Evolutionary conservation across 2,888 invertebrate species (phyloP).

Genomic region (Drosophila nigricruria): DNA sequence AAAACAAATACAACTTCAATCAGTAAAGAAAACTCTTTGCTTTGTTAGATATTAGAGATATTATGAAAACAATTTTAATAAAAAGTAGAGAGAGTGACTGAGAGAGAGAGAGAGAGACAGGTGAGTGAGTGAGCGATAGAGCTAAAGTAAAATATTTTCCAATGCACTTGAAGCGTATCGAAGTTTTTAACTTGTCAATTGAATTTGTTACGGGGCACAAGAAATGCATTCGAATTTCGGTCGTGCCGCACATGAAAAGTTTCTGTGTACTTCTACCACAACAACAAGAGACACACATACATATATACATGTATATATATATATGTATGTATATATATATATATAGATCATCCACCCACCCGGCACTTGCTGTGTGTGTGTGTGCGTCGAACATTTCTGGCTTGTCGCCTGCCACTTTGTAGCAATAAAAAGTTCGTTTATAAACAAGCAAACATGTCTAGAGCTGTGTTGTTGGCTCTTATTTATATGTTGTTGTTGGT

Average conservation of each 20-base stretch:
- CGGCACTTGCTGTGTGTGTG: constrained; percentile 6
- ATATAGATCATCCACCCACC: constrained; percentile 8
- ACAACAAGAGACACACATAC: constrained; percentile 9
- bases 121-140: background rate
- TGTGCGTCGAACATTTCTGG: constrained; percentile 44
- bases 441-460: constrained; percentile 71
- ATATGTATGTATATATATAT: background rate
- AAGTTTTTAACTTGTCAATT: constrained; percentile 52
- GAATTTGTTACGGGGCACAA: constrained; percentile 27
- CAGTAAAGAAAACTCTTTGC: background rate
- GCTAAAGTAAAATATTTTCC: constrained; percentile 6
- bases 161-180: constrained; percentile 20
- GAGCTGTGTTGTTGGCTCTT: constrained; percentile 52
- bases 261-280: constrained; percentile 28
- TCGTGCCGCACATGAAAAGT: constrained; percentile 44
- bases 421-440: constrained; percentile 78
- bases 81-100: background rate
- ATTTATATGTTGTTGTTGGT: constrained; percentile 19
- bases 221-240: constrained; percentile 50
- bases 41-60: background rate
- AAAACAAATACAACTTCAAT: background rate
- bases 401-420: constrained; percentile 74
- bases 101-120: background rate
- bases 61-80: background rate
- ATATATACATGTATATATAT: background rate